These are phyloP conservation scores for Ptilorrhoa leucosticta DNA, from an alignment of 2,113 vertebrate genomes.

Conservation along the genomic window DNA sequence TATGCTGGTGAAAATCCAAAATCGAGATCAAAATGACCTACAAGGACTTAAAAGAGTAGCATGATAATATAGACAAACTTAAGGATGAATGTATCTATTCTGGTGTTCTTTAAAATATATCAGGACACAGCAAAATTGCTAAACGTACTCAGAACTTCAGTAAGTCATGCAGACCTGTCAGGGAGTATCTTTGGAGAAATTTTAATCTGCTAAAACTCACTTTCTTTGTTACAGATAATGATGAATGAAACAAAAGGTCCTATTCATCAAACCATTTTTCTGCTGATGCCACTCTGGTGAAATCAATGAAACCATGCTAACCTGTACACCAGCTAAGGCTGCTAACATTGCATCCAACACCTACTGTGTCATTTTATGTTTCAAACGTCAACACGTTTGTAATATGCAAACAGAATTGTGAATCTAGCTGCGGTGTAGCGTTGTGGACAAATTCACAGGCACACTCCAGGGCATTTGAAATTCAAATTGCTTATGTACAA, in stretches of 20 bases:
- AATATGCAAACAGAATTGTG: not conserved
- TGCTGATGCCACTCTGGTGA: not conserved
- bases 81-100: not conserved
- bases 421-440: not conserved
- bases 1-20: not conserved
- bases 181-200: not conserved
- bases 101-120: not conserved
- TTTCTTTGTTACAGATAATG: not conserved
- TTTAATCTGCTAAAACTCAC: not conserved
- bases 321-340: not conserved
- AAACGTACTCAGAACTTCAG: not conserved
- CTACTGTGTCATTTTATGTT: not conserved
- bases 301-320: not conserved
- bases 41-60: not conserved
- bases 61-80: not conserved
- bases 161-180: not conserved
- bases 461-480: not conserved
- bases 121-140: not conserved
- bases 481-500: not conserved
- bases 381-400: not conserved
- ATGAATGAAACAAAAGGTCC: not conserved
- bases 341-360: not conserved
- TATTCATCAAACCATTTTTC: not conserved
- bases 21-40: not conserved
- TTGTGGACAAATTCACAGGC: not conserved